Evolutionary conservation across 2,888 invertebrate genomes (phyloP).

Genomic region (Anthophora plumipes): DNA sequence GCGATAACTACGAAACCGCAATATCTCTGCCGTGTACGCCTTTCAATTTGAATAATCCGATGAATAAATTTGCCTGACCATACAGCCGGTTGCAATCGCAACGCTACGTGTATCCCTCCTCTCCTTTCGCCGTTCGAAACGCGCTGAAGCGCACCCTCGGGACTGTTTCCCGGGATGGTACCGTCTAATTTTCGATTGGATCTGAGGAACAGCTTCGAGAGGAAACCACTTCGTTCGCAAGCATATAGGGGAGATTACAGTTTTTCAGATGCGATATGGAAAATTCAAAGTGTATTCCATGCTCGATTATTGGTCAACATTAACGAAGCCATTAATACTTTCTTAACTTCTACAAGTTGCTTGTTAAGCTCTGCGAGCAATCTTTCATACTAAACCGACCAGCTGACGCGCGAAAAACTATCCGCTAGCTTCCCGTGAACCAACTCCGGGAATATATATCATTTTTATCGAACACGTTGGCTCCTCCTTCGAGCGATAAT

Average conservation of each 20-base stretch:
- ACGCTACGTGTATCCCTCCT: background rate
- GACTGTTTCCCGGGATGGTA: background rate
- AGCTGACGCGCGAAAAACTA: constrained; percentile 66
- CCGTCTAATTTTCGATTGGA: constrained; percentile 64
- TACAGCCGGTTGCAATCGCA: constrained; percentile 34
- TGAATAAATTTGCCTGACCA: constrained; percentile 52
- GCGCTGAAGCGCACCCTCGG: background rate
- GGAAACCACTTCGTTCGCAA: too few species aligned
- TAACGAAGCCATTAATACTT: constrained; percentile 68
- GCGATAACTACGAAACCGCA: constrained; percentile 56
- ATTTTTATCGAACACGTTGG: constrained; percentile 45
- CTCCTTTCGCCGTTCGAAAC: constrained; percentile 10
- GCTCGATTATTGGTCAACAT: constrained; percentile 59
- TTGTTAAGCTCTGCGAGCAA: background rate
- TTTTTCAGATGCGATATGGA: constrained; percentile 16
- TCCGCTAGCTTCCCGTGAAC: constrained; percentile 25
- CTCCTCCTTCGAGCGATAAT: constrained; percentile 43
- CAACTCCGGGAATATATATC: constrained; percentile 44
- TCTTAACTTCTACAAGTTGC: constrained; percentile 48
- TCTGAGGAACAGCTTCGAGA: constrained; percentile 28
- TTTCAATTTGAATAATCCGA: constrained; percentile 62
- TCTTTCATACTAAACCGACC: constrained; percentile 17
- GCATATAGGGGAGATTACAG: constrained; percentile 47
- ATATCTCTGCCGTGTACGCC: constrained; percentile 51
- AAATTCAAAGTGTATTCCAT: constrained; percentile 57